Evolutionary conservation across 2,113 vertebrate genomes (phyloP).

Genomic region (Callopanchax toddi): DNA sequence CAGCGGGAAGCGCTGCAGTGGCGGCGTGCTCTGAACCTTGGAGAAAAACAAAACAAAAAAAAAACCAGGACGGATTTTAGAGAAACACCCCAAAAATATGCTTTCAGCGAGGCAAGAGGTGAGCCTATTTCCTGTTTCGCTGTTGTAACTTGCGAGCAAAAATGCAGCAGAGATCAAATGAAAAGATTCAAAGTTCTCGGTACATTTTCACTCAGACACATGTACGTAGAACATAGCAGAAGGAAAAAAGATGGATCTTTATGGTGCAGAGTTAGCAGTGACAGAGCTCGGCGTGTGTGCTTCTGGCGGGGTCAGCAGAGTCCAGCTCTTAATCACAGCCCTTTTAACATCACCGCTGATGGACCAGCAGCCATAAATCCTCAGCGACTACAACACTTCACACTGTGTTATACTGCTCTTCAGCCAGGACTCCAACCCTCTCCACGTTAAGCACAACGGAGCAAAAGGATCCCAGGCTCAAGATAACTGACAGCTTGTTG

Average conservation of each 20-base stretch:
- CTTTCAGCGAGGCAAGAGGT: conserved; percentile 33
- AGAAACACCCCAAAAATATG: conserved; percentile 20
- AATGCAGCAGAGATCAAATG: conserved; percentile 24
- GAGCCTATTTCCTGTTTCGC: too few relatives aligned
- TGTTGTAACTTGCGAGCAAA: conserved; percentile 14
- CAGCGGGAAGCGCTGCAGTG: conserved; percentile 85
- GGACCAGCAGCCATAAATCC: conserved; percentile 75
- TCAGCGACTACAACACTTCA: conserved; percentile 65
- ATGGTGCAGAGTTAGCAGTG: conserved; percentile 34
- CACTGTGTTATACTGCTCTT: conserved; percentile 58
- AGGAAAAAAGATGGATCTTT: conserved; percentile 13
- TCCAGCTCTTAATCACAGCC: conserved; percentile 77
- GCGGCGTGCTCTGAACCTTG: conserved; percentile 90
- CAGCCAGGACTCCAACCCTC: conserved; percentile 64
- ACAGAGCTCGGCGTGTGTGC: conserved; percentile 54
- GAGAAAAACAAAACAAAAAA: not conserved
- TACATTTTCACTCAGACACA: conserved; percentile 26
- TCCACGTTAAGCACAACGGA: conserved; percentile 40
- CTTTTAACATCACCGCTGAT: conserved; percentile 77
- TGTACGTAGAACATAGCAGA: conserved; percentile 16
- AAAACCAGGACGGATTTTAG: conserved; percentile 18
- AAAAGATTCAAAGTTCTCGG: conserved; percentile 27
- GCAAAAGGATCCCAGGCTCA: conserved; percentile 19
- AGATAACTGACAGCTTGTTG: conserved; percentile 56
- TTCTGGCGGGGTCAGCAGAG: conserved; percentile 58